A percentile compares a stretch with the other conserved stretches of the same genome.
Evolutionary conservation across 2,113 vertebrate genomes (phyloP).

Genomic region (Chelonoidis abingdonii): DNA sequence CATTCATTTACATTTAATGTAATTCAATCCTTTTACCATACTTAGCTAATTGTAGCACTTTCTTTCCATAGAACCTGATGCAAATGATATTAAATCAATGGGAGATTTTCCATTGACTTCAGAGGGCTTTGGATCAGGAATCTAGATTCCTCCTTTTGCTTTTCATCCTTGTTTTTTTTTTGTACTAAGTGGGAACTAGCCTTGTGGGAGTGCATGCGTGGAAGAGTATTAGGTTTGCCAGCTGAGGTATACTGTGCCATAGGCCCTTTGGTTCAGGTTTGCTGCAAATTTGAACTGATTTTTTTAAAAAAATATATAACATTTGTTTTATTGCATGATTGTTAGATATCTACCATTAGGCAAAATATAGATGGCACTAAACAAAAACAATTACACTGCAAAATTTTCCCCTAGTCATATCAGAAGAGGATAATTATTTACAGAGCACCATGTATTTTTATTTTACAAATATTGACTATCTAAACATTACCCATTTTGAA

Average conservation of each 20-base stretch:
- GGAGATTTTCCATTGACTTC: background rate
- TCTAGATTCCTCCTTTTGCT: background rate
- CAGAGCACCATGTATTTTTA: background rate
- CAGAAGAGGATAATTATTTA: background rate
- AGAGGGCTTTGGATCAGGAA: background rate
- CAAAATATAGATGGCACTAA: background rate
- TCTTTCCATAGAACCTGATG: background rate
- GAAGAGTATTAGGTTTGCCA: background rate
- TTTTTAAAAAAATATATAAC: background rate
- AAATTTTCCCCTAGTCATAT: background rate
- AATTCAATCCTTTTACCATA: background rate
- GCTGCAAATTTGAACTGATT: background rate
- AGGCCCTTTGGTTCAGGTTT: background rate
- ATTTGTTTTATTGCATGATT: background rate
- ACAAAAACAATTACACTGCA: background rate
- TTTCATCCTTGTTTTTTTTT: background rate
- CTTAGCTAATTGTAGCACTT: background rate
- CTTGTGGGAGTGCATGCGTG: background rate
- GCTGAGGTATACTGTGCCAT: background rate
- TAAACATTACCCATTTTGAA: background rate
- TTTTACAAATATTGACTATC: background rate
- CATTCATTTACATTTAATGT: background rate
- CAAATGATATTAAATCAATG: background rate
- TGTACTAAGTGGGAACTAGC: background rate
- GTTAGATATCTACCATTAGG: background rate